These are phyloP conservation scores for Thymelicus sylvestris DNA, from an alignment of 2,888 invertebrate species.

Conservation along the genomic window DNA sequence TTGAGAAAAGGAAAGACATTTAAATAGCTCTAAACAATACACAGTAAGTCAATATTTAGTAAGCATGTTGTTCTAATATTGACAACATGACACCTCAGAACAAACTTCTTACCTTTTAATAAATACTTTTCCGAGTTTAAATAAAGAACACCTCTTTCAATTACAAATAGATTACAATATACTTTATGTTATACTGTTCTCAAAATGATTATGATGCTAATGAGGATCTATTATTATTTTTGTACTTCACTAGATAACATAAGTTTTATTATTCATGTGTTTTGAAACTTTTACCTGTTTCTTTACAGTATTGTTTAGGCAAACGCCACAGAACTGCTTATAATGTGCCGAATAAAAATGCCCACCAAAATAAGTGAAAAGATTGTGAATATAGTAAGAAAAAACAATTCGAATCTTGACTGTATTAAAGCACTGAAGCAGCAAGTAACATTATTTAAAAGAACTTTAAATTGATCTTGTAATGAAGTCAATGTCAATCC, in stretches of 20 bases:
- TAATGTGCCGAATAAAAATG: too few relatives aligned
- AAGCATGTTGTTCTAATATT: too few relatives aligned
- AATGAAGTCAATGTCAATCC: constrained; percentile 22
- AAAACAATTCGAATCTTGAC: too few relatives aligned
- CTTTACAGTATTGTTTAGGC: background rate
- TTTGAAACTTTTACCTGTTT: background rate
- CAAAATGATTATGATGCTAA: constrained; percentile 24
- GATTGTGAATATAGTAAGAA: too few relatives aligned
- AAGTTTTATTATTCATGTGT: background rate
- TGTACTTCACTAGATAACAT: constrained; percentile 16
- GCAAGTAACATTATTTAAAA: background rate
- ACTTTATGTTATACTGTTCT: constrained; percentile 25
- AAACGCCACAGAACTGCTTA: background rate
- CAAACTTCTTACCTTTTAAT: background rate
- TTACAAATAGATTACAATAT: constrained; percentile 7
- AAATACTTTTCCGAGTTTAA: constrained; percentile 16
- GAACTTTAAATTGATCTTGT: constrained; percentile 12
- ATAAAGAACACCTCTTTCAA: constrained; percentile 2
- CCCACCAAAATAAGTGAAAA: too few relatives aligned
- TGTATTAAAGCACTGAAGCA: too few relatives aligned
- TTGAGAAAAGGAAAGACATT: too few relatives aligned
- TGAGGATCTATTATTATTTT: constrained; percentile 29
- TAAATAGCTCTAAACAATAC: too few relatives aligned
- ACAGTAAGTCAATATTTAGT: too few relatives aligned
- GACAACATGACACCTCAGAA: too few relatives aligned